Percentiles rank a stretch among this genome's conserved stretches.
Conservation (phyloP, 2,113 vertebrate genomes). For the Anoura caudifer region DNA sequence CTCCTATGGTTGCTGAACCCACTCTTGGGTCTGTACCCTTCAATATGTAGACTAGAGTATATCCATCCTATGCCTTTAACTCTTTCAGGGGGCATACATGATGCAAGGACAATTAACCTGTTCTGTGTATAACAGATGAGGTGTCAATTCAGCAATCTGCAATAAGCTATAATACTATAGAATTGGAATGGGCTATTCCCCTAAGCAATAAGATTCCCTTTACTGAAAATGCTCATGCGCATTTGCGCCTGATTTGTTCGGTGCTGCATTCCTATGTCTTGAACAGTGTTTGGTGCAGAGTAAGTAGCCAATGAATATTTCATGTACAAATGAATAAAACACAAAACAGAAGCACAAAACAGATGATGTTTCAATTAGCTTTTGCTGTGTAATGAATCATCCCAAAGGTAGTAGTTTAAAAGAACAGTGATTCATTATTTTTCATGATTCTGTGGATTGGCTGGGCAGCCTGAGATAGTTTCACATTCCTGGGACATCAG, state of each 20-base stretch:
- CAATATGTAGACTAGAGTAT: not conserved
- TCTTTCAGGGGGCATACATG: not conserved
- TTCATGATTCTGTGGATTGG: not conserved
- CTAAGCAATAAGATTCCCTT: not conserved
- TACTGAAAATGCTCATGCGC: conserved; percentile 6
- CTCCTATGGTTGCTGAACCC: not conserved
- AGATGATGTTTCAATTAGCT: conserved; percentile 8
- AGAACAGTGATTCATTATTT: conserved; percentile 13
- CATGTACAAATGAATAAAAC: conserved; percentile 5
- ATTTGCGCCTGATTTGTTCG: conserved; percentile 12
- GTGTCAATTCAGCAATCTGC: not conserved
- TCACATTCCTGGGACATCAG: not conserved
- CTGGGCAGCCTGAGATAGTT: not conserved
- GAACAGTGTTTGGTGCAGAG: not conserved
- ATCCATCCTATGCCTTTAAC: not conserved
- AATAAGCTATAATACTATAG: not conserved
- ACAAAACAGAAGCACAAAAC: conserved; percentile 9
- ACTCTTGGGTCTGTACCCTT: not conserved
- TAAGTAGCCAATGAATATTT: not conserved
- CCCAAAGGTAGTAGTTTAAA: not conserved
- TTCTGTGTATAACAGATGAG: not conserved
- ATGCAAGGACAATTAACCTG: not conserved
- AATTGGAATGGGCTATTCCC: not conserved
- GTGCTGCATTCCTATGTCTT: not conserved
- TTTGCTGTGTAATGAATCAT: conserved; percentile 25